Evolutionary conservation across 1,140 invertebrate species (phyloP).

Genomic region (roundworm (Caenorhabditis elegans)): WBcel235 BX284602.5:5697001-5697500

Average conservation of each 20-base stretch:
- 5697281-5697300: background rate
- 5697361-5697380: background rate
- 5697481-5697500: background rate
- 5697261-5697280: background rate
- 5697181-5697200: background rate
- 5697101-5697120: constrained; percentile 2
- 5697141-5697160: background rate
- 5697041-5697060: background rate
- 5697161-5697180: background rate
- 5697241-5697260: background rate
- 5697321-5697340: background rate
- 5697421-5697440: no score
- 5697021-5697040: background rate
- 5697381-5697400: background rate
- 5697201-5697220: background rate
- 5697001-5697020: background rate
- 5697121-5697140: background rate
- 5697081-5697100: background rate
- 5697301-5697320: background rate
- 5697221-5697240: background rate
- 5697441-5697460: background rate
- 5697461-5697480: background rate
- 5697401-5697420: background rate
- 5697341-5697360: background rate
- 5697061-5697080: background rate